Percentiles rank a stretch among this genome's conserved stretches.
Conservation (phyloP, 2,113 vertebrate genomes). For the Limanda limanda region DNA sequence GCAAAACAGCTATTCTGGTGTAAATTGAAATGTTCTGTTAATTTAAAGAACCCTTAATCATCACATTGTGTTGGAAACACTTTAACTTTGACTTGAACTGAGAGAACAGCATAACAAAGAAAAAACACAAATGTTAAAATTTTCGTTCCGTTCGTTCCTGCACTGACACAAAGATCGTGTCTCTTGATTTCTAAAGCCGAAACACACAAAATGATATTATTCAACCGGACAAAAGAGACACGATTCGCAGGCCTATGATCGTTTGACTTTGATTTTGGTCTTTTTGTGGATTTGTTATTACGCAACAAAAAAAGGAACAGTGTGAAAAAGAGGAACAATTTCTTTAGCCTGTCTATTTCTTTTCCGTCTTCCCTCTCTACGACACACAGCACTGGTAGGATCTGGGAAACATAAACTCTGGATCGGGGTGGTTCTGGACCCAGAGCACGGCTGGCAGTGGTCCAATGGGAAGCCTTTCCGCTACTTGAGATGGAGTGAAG, state of each 20-base stretch:
- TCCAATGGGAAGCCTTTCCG: constrained; percentile 85
- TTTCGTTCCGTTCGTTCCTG: too few relatives aligned
- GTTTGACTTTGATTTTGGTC: neutral
- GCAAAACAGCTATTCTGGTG: too few relatives aligned
- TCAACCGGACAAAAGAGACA: too few relatives aligned
- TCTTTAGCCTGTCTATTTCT: constrained; percentile 40
- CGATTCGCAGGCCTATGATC: neutral
- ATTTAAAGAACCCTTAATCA: too few relatives aligned
- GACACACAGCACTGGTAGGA: constrained; percentile 47
- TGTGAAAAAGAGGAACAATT: constrained; percentile 36
- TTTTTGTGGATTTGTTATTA: constrained; percentile 17
- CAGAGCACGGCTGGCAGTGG: constrained; percentile 93
- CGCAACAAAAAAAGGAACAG: constrained; percentile 53
- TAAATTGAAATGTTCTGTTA: too few relatives aligned
- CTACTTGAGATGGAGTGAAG: constrained; percentile 90
- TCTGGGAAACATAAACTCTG: constrained; percentile 78
- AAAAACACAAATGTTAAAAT: too few relatives aligned
- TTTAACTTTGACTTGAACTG: too few relatives aligned
- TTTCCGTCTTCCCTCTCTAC: constrained; percentile 19
- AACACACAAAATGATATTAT: too few relatives aligned
- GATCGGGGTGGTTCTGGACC: constrained; percentile 90
- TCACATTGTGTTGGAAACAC: too few relatives aligned
- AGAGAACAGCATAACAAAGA: too few relatives aligned
- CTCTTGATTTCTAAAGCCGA: too few relatives aligned
- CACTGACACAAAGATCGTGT: too few relatives aligned